A percentile compares a stretch with the other conserved stretches of the same genome.
phyloP scores from a whole-genome alignment of 2,113 vertebrate species.

The Chiloscyllium plagiosum region DNA sequence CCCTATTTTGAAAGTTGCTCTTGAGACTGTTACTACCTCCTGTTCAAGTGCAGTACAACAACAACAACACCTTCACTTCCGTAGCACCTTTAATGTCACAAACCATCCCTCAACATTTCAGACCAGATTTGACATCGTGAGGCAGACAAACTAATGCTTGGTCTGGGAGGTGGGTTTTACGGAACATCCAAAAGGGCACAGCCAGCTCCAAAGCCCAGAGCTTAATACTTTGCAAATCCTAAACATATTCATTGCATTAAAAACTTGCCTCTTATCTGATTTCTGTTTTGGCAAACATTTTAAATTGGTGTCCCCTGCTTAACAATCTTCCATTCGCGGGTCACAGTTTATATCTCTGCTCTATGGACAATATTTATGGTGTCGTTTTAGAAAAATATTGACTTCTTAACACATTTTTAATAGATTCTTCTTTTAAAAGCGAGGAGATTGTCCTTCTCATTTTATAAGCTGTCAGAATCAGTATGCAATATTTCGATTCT shows the following conservation, averaged over 20 bases:
- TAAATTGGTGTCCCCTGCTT: neutral
- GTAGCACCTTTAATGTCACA: too few relatives aligned
- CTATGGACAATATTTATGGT: neutral
- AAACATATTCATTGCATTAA: neutral
- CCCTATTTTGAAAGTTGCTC: neutral
- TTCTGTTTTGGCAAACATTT: neutral
- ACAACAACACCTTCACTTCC: too few relatives aligned
- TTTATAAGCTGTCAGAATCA: neutral
- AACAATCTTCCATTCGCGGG: neutral
- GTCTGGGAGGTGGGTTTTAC: neutral
- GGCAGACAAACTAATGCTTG: neutral
- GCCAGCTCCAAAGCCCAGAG: neutral
- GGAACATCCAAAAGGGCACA: neutral
- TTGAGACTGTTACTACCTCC: neutral
- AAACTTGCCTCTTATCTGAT: neutral
- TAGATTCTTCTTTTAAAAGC: neutral
- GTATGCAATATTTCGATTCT: neutral
- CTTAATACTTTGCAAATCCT: neutral
- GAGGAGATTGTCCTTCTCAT: neutral
- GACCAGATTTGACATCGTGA: too few relatives aligned
- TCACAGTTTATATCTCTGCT: neutral
- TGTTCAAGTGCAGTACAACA: neutral
- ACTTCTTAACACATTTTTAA: neutral
- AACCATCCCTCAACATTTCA: neutral
- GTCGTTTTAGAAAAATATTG: neutral